Percentiles rank a stretch among this genome's conserved stretches.
Evolutionary conservation across 2,888 invertebrate species (phyloP).

Genomic region (Loripinus fragilis): DNA sequence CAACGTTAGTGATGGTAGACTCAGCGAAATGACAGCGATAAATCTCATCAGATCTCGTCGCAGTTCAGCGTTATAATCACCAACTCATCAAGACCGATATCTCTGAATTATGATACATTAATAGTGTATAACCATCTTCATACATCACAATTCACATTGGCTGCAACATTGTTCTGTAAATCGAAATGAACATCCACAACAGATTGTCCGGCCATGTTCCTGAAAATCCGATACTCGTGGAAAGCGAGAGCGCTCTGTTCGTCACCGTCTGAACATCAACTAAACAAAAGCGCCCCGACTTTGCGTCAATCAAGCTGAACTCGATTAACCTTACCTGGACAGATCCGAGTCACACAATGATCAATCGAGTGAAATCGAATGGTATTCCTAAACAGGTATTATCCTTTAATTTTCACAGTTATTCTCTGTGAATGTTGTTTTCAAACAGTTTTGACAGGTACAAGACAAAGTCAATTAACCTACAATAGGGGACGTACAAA

Average conservation of each 20-base stretch:
- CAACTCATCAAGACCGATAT: neutral
- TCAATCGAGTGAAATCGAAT: slow-evolving; percentile 7
- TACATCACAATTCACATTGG: neutral
- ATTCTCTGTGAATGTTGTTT: slow-evolving; percentile 2
- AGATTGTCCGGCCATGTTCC: slow-evolving; percentile 26
- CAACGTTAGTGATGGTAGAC: too few relatives aligned
- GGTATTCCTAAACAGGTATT: slow-evolving; percentile 6
- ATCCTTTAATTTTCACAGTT: slow-evolving; percentile 7
- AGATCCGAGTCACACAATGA: slow-evolving; percentile 8
- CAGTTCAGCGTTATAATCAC: neutral
- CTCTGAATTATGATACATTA: slow-evolving; percentile 4
- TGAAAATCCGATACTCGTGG: slow-evolving; percentile 58
- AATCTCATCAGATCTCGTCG: too few relatives aligned
- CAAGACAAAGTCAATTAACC: slow-evolving; percentile 10
- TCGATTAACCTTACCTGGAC: slow-evolving; percentile 12
- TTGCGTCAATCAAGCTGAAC: slow-evolving; percentile 12
- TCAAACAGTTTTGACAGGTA: slow-evolving; percentile 4
- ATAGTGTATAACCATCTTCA: slow-evolving; percentile 2
- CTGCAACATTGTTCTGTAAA: slow-evolving; percentile 2
- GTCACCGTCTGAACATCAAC: slow-evolving; percentile 21
- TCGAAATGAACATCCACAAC: slow-evolving; percentile 17
- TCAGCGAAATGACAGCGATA: too few relatives aligned
- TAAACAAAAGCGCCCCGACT: slow-evolving; percentile 34
- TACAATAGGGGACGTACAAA: neutral
- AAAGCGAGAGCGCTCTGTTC: slow-evolving; percentile 39